Evolutionary conservation across 2,888 invertebrate species (phyloP).

Genomic region (Ypsolopha scabrella): DNA sequence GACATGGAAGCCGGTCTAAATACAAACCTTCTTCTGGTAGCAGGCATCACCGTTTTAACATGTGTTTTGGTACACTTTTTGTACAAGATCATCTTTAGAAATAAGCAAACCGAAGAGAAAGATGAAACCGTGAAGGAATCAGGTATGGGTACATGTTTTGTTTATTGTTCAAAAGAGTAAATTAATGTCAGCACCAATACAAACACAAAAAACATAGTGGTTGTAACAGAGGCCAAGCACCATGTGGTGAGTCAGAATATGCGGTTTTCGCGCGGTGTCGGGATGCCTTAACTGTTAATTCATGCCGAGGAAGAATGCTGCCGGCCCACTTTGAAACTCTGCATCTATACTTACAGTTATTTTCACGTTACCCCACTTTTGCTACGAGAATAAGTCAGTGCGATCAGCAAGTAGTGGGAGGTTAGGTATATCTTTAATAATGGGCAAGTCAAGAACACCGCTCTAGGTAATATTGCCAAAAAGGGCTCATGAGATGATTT

Average conservation of each 20-base stretch:
- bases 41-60: constrained; percentile 34
- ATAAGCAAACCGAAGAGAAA: constrained; percentile 43
- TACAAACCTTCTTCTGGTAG: constrained; percentile 33
- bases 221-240: constrained; percentile 2
- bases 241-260: constrained; percentile 14
- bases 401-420: too few species aligned
- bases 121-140: constrained; percentile 43
- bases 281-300: constrained; percentile 26
- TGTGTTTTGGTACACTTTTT: constrained; percentile 49
- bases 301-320: constrained; percentile 22
- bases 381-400: too few species aligned
- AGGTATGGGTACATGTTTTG: constrained; percentile 28
- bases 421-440: too few species aligned
- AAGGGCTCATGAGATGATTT: too few species aligned
- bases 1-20: constrained; percentile 45
- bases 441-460: too few species aligned
- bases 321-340: constrained; percentile 25
- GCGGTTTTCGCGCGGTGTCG: constrained; percentile 19
- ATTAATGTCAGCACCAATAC: too few species aligned
- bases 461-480: too few species aligned
- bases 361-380: too few species aligned
- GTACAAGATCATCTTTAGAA: constrained; percentile 45
- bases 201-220: neutral
- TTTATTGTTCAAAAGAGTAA: neutral
- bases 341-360: too few species aligned